Evolutionary conservation across 1,140 invertebrate genomes (phyloP).

Genomic region (Drosophila prosaltans): DNA sequence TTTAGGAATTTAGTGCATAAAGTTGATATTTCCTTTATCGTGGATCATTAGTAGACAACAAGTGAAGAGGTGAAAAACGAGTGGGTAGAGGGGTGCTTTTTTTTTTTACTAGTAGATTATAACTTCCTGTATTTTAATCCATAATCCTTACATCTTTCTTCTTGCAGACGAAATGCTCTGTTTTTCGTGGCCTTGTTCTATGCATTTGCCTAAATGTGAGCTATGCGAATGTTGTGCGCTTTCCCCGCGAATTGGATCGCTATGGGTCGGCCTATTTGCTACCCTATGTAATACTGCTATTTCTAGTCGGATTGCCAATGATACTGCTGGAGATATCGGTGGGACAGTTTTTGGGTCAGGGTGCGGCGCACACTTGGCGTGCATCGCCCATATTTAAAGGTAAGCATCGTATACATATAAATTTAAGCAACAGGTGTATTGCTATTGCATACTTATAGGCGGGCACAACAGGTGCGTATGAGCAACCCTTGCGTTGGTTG

Average conservation of each 20-base stretch:
- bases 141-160: background rate
- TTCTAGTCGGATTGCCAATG: conserved; percentile 82
- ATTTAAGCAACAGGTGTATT: conserved; percentile 26
- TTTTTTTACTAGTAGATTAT: no score
- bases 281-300: conserved; percentile 78
- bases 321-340: conserved; percentile 81
- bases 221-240: conserved; percentile 82
- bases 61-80: no score
- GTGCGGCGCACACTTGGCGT: conserved; percentile 82
- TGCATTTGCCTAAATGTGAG: conserved; percentile 82
- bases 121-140: no score
- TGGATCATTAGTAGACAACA: conserved; percentile 2
- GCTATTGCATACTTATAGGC: conserved; percentile 41
- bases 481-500: background rate
- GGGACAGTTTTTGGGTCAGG: conserved; percentile 82
- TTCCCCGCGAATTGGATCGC: conserved; percentile 81
- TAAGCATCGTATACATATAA: conserved; percentile 39
- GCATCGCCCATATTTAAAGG: conserved; percentile 83
- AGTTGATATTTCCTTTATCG: conserved; percentile 15
- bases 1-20: background rate
- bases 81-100: no score
- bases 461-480: background rate
- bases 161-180: conserved; percentile 82
- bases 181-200: conserved; percentile 81
- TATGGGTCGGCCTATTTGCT: conserved; percentile 79